Evolutionary conservation across 2,888 invertebrate genomes (phyloP).

Genomic region (Dicranocentrus wangi): DNA sequence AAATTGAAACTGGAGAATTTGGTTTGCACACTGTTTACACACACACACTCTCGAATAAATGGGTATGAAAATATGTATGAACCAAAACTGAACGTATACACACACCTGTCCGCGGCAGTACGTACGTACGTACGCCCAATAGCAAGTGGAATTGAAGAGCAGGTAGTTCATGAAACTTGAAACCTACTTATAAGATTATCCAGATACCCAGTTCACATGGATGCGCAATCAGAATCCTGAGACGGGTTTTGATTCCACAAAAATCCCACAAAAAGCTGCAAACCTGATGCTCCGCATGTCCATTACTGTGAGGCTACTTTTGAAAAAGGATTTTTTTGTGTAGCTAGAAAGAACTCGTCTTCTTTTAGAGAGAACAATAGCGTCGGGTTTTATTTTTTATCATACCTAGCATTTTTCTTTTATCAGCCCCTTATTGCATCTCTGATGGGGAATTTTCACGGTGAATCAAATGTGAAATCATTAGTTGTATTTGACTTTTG

Average conservation of each 20-base stretch:
- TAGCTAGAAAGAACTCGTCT: not conserved
- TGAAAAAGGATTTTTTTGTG: not conserved
- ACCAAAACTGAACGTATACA: too few relatives aligned
- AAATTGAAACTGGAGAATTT: too few relatives aligned
- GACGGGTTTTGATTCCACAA: slow-evolving; percentile 9
- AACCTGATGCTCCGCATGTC: too few relatives aligned
- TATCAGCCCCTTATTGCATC: too few relatives aligned
- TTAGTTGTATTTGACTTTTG: not conserved
- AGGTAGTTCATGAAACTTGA: slow-evolving; percentile 19
- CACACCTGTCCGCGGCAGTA: too few relatives aligned
- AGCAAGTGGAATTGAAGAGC: too few relatives aligned
- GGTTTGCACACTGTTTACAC: too few relatives aligned
- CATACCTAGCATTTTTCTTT: not conserved
- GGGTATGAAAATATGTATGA: too few relatives aligned
- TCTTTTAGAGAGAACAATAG: not conserved
- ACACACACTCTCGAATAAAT: too few relatives aligned
- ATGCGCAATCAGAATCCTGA: slow-evolving; percentile 9
- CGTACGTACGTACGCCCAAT: too few relatives aligned
- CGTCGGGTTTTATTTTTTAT: not conserved
- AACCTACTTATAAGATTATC: slow-evolving; percentile 36
- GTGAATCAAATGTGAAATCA: not conserved
- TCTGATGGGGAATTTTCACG: not conserved
- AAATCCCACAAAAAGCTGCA: too few relatives aligned
- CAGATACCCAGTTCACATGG: slow-evolving; percentile 26
- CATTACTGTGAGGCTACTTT: too few relatives aligned